These are phyloP conservation scores for Hydractinia echinata DNA, from an alignment of 30 jellyfish, hydroid and myxozoan genomes.

Conservation along the genomic window DNA sequence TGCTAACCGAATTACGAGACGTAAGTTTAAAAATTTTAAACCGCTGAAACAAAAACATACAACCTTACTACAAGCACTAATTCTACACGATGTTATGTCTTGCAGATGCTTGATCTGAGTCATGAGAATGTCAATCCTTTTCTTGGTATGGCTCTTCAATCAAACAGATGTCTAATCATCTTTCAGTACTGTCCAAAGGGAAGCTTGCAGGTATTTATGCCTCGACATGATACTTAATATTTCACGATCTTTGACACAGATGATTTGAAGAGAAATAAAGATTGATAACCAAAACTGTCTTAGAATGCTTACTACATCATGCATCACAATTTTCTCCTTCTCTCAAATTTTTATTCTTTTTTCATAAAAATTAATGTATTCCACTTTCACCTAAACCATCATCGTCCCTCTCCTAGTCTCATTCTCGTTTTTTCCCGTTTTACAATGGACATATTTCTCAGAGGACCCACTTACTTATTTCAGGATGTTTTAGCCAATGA, in stretches of 20 bases:
- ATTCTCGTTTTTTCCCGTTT: no score
- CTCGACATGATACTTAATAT: background rate
- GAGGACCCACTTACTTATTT: background rate
- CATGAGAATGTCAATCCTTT: conserved; percentile 33
- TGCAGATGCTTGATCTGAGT: conserved; percentile 24
- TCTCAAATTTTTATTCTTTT: no score
- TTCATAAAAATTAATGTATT: no score
- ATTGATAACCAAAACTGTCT: no score
- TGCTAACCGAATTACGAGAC: conserved; percentile 12
- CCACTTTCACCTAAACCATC: no score
- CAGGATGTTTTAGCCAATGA: conserved; percentile 28
- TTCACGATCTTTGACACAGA: background rate
- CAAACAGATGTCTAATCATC: background rate
- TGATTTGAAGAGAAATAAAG: no score
- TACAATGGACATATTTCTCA: no score
- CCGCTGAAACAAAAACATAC: background rate
- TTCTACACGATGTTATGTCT: background rate
- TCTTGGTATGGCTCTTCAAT: conserved; percentile 23
- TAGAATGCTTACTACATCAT: no score
- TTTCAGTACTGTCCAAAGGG: conserved; percentile 30
- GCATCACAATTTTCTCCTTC: no score
- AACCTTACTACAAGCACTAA: background rate
- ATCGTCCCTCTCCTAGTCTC: no score
- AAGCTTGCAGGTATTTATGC: conserved; percentile 11
- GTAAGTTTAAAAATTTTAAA: background rate